Conservation (phyloP, 2,113 vertebrate species). For the Lagopus leucura region DNA sequence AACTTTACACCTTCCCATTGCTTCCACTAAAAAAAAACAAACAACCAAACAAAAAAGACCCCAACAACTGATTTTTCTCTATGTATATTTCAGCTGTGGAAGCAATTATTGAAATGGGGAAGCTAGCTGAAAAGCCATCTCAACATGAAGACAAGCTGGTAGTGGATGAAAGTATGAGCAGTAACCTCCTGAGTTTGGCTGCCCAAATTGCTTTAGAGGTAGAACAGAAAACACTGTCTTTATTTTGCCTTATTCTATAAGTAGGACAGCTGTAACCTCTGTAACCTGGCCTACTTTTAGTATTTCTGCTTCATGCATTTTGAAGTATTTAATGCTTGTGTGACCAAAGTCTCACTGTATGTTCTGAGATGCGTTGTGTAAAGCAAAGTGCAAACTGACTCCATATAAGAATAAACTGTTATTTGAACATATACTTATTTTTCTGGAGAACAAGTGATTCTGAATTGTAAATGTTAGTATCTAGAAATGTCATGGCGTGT, state of each 20-base stretch:
- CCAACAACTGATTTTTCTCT: not conserved
- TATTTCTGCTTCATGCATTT: not conserved
- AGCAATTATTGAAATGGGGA: slow-evolving; percentile 79
- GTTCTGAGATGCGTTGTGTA: not conserved
- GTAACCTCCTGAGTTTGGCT: slow-evolving; percentile 83
- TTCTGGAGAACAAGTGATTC: not conserved
- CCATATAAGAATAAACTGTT: not conserved
- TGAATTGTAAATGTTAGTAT: not conserved
- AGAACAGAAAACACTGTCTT: not conserved
- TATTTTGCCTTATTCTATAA: not conserved
- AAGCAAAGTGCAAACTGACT: not conserved
- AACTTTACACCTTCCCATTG: not conserved
- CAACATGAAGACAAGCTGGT: slow-evolving; percentile 61
- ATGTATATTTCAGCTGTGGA: slow-evolving; percentile 78
- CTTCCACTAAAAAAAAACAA: not conserved
- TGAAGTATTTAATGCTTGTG: not conserved
- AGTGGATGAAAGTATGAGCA: slow-evolving; percentile 70
- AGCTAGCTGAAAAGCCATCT: slow-evolving; percentile 59
- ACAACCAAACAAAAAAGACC: not conserved
- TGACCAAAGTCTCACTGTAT: not conserved
- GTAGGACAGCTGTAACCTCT: not conserved
- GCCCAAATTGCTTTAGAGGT: slow-evolving; percentile 93
- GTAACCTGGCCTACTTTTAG: not conserved
- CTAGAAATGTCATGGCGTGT: not conserved
- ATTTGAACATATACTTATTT: not conserved